A percentile compares a stretch with the other conserved stretches of the same genome.
Conservation (phyloP, 2,113 vertebrate genomes). For the Notothenia coriiceps region DNA sequence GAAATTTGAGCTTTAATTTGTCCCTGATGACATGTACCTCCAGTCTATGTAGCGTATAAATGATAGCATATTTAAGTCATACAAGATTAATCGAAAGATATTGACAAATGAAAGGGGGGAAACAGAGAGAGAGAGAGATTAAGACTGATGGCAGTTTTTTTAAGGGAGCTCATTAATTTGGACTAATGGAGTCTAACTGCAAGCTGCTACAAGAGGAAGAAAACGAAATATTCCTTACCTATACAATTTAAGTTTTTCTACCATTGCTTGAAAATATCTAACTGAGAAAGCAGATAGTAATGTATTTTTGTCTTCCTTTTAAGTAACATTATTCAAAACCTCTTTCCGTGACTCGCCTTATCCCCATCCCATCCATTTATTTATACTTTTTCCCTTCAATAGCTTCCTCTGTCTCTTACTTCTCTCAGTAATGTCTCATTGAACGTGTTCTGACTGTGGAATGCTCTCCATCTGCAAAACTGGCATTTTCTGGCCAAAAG, state of each 20-base stretch:
- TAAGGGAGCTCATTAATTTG: slow-evolving; percentile 61
- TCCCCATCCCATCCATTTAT: slow-evolving; percentile 35
- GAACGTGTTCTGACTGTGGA: slow-evolving; percentile 62
- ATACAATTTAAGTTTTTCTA: slow-evolving; percentile 24
- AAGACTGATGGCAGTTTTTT: slow-evolving; percentile 34
- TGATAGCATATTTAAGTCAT: slow-evolving; percentile 58
- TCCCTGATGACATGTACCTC: slow-evolving; percentile 63
- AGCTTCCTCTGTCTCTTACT: slow-evolving; percentile 26
- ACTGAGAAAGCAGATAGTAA: slow-evolving; percentile 11
- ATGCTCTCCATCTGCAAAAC: slow-evolving; percentile 62
- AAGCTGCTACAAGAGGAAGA: slow-evolving; percentile 32
- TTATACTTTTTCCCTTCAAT: slow-evolving; percentile 53
- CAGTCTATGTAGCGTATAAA: slow-evolving; percentile 60
- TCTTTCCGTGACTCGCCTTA: slow-evolving; percentile 29
- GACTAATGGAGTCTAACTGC: slow-evolving; percentile 52
- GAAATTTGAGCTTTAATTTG: slow-evolving; percentile 60
- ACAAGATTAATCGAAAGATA: slow-evolving; percentile 68
- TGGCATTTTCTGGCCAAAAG: slow-evolving; percentile 53
- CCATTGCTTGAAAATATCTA: slow-evolving; percentile 6
- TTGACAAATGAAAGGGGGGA: slow-evolving; percentile 50
- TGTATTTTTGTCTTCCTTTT: slow-evolving; percentile 7
- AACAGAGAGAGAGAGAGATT: slow-evolving; percentile 15
- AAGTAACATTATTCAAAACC: slow-evolving; percentile 7
- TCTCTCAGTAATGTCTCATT: slow-evolving; percentile 51
- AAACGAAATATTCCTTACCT: slow-evolving; percentile 29